phyloP scores from a whole-genome alignment of 2,797 vertebrate genomes.

The Clarias fuscus region DNA sequence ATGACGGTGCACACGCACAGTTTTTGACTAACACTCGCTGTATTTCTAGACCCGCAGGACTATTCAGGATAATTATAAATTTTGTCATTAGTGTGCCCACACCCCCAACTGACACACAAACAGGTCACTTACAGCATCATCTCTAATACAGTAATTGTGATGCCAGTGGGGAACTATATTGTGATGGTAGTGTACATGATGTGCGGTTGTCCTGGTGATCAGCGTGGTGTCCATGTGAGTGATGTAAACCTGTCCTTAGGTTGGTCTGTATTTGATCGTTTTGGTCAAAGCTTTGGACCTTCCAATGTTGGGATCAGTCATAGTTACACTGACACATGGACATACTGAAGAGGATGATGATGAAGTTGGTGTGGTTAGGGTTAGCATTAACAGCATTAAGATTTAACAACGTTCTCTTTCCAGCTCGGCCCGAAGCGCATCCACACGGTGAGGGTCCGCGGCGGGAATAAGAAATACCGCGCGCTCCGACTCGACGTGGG shows the following conservation, averaged over 20 bases:
- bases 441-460: conserved; percentile 93
- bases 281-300: conserved; percentile 76
- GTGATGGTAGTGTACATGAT: neutral
- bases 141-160: too few relatives aligned
- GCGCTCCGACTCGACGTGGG: conserved; percentile 92
- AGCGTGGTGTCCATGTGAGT: conserved; percentile 68
- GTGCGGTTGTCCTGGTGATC: neutral
- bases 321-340: conserved; percentile 94
- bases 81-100: too few relatives aligned
- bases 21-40: too few relatives aligned
- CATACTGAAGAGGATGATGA: neutral
- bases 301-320: conserved; percentile 87
- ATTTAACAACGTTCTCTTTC: neutral
- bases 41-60: too few relatives aligned
- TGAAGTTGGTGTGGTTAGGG: neutral
- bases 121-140: too few relatives aligned
- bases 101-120: too few relatives aligned
- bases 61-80: too few relatives aligned
- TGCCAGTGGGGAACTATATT: too few relatives aligned
- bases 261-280: conserved; percentile 75
- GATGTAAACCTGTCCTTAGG: conserved; percentile 92
- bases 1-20: too few relatives aligned
- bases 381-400: too few relatives aligned
- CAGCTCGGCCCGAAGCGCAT: conserved; percentile 93
- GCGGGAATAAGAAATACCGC: conserved; percentile 97